Evolutionary conservation across 2,888 invertebrate genomes (phyloP).

Genomic region (Nomada ruficornis): DNA sequence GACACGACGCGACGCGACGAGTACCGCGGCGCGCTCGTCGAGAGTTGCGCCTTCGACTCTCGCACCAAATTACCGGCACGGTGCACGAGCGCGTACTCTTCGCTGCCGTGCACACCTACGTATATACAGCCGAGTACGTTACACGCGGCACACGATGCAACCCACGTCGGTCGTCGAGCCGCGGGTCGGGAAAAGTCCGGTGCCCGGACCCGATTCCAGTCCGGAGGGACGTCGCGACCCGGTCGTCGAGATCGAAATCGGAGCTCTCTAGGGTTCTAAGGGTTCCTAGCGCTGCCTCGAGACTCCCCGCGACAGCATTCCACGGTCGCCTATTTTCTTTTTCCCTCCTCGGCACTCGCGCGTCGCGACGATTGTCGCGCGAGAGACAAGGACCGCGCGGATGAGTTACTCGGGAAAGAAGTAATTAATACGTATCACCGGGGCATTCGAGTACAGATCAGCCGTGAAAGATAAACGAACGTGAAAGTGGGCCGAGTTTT

Average conservation of each 20-base stretch:
- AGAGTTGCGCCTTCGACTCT: conserved; percentile 32
- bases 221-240: not conserved
- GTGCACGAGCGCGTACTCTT: conserved; percentile 12
- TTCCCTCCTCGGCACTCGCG: not conserved
- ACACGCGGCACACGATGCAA: conserved; percentile 20
- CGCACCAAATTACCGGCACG: conserved; percentile 43
- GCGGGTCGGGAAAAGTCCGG: conserved; percentile 52
- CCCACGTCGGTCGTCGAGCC: conserved; percentile 40
- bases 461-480: conserved; percentile 50
- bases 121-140: not conserved
- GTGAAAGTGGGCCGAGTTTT: conserved; percentile 56
- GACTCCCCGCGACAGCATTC: not conserved
- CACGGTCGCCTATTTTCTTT: not conserved
- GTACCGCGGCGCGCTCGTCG: conserved; percentile 36
- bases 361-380: conserved; percentile 27
- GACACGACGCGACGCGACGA: conserved; percentile 70
- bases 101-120: not conserved
- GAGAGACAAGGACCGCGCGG: conserved; percentile 48
- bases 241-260: no score
- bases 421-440: conserved; percentile 56
- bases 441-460: conserved; percentile 48
- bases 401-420: conserved; percentile 46
- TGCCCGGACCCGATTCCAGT: not conserved
- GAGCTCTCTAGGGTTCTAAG: not conserved
- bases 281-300: not conserved